These are phyloP conservation scores for Toxotes chatareus DNA, from an alignment of 2,113 vertebrate genomes.

Conservation along the genomic window DNA sequence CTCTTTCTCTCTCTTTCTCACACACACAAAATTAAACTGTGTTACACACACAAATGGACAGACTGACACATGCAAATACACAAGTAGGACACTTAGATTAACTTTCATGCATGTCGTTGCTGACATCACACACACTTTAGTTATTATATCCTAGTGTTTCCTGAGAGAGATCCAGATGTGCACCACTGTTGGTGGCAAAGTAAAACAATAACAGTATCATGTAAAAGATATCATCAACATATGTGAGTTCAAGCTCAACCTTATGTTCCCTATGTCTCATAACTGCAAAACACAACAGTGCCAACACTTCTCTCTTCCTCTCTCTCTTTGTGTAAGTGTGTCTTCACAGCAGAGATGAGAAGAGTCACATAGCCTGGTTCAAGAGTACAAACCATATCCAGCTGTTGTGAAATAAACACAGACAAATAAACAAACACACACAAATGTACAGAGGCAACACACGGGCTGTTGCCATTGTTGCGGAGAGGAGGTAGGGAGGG, in stretches of 20 bases:
- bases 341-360: conserved; percentile 39
- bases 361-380: conserved; percentile 39
- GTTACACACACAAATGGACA: conserved; percentile 27
- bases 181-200: conserved; percentile 6
- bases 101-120: not conserved
- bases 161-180: conserved; percentile 49
- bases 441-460: conserved; percentile 41
- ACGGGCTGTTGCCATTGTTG: conserved; percentile 46
- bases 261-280: conserved; percentile 39
- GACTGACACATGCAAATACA: not conserved
- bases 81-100: conserved; percentile 13
- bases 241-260: conserved; percentile 45
- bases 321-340: conserved; percentile 6
- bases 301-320: conserved; percentile 48
- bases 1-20: not conserved
- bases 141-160: not conserved
- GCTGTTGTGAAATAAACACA: conserved; percentile 76
- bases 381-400: conserved; percentile 63
- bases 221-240: conserved; percentile 45
- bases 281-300: conserved; percentile 38
- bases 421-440: conserved; percentile 67
- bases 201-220: conserved; percentile 41
- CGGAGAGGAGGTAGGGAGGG: conserved; percentile 23
- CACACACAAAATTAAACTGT: conserved; percentile 17
- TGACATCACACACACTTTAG: conserved; percentile 2